Evolutionary conservation across 2,888 invertebrate genomes (phyloP).

Genomic region (Scelioninae gen. 1): DNA sequence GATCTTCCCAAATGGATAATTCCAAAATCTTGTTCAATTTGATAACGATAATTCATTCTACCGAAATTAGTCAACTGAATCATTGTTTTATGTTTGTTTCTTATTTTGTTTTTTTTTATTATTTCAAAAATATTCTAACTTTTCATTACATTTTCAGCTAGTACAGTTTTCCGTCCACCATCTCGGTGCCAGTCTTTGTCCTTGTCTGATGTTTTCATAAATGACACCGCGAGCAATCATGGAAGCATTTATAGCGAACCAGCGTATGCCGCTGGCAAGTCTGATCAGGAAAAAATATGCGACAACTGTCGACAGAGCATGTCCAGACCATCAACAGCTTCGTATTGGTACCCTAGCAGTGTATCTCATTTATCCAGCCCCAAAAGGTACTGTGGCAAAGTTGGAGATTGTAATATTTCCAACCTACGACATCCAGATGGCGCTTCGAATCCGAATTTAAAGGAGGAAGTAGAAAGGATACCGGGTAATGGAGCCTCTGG

Average conservation of each 20-base stretch:
- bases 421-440: slow-evolving; percentile 95
- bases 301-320: slow-evolving; percentile 90
- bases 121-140: not conserved
- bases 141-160: slow-evolving; percentile 74
- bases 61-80: no score
- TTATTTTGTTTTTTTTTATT: not conserved
- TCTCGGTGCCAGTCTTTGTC: slow-evolving; percentile 90
- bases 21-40: no score
- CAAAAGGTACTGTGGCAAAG: slow-evolving; percentile 88
- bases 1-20: slow-evolving; percentile 16
- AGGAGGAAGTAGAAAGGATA: slow-evolving; percentile 87
- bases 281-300: slow-evolving; percentile 89
- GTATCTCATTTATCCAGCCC: slow-evolving; percentile 86
- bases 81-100: no score
- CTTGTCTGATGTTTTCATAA: slow-evolving; percentile 88
- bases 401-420: slow-evolving; percentile 87
- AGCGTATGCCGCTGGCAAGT: slow-evolving; percentile 86
- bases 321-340: slow-evolving; percentile 88
- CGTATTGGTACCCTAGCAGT: slow-evolving; percentile 87
- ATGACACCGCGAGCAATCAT: slow-evolving; percentile 88
- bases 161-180: slow-evolving; percentile 84
- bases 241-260: slow-evolving; percentile 95
- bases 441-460: slow-evolving; percentile 95
- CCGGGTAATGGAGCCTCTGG: slow-evolving; percentile 88
- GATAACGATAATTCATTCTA: no score